Evolutionary conservation across 2,888 invertebrate genomes (phyloP), one percentile per base, ranked within the genome.

Genomic region (Ashinkailepas kermadecensis): DNA sequence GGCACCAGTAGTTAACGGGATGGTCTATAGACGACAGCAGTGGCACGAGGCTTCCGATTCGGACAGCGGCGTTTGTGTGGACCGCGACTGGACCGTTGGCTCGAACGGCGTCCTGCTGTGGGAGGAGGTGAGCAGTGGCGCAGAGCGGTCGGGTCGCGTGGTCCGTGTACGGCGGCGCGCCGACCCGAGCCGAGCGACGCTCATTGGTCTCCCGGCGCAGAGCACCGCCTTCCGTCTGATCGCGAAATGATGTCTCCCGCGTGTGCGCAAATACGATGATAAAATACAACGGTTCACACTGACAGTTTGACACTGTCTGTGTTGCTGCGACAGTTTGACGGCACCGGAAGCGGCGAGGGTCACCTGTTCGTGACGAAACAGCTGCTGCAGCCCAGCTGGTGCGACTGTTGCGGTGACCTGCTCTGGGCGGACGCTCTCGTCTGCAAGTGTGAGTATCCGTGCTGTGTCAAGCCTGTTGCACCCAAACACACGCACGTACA

Each of bases 351-450:
- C 56, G 83, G 82, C 15, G 78, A 67, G 39, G 83, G 83, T 21
- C 83, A 83, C 64, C n/a, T 78, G 58, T 83, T 83, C 81, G 56
- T 59, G 54, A 18, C 74, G 10, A 56, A 56, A 3, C 39, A 58
- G 25, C 79, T 80, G n/a, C 78, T 25, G 78, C 81, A 81, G 78
- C 83, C 83, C 59, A 83, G 81, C 62, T 83, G 83, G 83, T 84
- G 84, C 70, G 84, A 84, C 81, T 80, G 79, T 57, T 84, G 84
- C 81, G 82, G 84, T 58, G 82, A 83, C 15, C 82, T 84, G 23
- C 81, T 84, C 21, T 84, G 83, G 83, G 83, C 83, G 54, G 74
- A 56, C 21, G 15, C 74, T 9, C 12, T 74, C 21, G 54, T 0
- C 74, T 74, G 74, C 54, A 18, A 21, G 4, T 74, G 74, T 74